Conservation (phyloP, 2,888 invertebrate genomes). For the Mythimna loreyi region DNA sequence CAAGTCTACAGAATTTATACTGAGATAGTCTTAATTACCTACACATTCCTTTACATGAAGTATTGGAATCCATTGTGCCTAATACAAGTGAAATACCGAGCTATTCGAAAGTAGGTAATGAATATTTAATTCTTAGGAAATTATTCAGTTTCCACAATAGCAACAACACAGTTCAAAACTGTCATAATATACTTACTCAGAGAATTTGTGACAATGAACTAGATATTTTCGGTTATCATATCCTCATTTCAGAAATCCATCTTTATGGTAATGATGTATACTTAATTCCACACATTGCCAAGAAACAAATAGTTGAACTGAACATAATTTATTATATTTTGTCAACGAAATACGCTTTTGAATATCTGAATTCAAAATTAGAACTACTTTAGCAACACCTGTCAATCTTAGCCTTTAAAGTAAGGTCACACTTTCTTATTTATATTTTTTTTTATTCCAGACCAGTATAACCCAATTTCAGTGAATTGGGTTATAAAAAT, state of each 20-base stretch:
- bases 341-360: not conserved
- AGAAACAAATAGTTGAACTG: not conserved
- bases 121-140: not conserved
- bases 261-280: not conserved
- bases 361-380: too few relatives aligned
- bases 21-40: slow-evolving; percentile 40
- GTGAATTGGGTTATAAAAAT: too few relatives aligned
- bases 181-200: not conserved
- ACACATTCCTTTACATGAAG: slow-evolving; percentile 30
- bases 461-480: too few relatives aligned
- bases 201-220: not conserved
- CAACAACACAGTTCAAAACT: not conserved
- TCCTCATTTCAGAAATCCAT: not conserved
- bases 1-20: slow-evolving; percentile 53
- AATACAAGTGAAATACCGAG: not conserved
- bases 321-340: not conserved
- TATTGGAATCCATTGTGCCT: slow-evolving; percentile 12
- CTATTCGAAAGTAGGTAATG: not conserved
- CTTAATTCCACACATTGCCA: not conserved
- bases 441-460: too few relatives aligned
- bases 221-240: not conserved
- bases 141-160: not conserved
- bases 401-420: too few relatives aligned
- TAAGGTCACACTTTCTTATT: too few relatives aligned
- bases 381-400: too few relatives aligned